Conservation (phyloP, 2,797 vertebrate species). For the Nasua narica region DNA sequence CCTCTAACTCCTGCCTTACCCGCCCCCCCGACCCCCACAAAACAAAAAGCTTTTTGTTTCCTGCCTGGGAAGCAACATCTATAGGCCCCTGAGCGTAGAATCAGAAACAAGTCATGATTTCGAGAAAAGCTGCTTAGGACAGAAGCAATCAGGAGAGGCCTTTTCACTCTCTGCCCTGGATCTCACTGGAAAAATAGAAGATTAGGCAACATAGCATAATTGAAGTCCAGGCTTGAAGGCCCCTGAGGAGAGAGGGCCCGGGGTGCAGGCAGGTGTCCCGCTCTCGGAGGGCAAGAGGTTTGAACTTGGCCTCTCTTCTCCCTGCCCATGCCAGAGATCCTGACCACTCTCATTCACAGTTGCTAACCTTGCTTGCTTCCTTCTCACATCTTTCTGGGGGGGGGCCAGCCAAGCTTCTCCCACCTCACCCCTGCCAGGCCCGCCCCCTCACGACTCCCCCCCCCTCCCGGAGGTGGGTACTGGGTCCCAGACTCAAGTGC, state of each 20-base stretch:
- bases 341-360: constrained; percentile 71
- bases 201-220: constrained; percentile 42
- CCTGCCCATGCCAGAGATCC: not conserved
- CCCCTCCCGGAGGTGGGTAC: constrained; percentile 72
- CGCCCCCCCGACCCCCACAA: not conserved
- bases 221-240: constrained; percentile 49
- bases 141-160: constrained; percentile 36
- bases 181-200: constrained; percentile 33
- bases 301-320: not conserved
- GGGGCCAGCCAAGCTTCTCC: not conserved
- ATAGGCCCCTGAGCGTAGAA: constrained; percentile 37
- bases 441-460: not conserved
- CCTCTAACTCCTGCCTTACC: not conserved
- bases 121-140: constrained; percentile 49
- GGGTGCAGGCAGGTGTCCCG: constrained; percentile 6
- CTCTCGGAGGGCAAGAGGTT: not conserved
- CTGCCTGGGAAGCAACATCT: constrained; percentile 18
- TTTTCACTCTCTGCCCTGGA: constrained; percentile 37
- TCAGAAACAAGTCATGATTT: constrained; percentile 38
- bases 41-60: constrained; percentile 30
- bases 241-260: constrained; percentile 43
- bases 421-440: constrained; percentile 11
- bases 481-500: constrained; percentile 71
- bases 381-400: not conserved
- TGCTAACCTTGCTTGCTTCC: constrained; percentile 40